Evolutionary conservation across 1,140 invertebrate species (phyloP), one percentile per base, ranked within the genome.

Genomic region (Temnothorax curvispinosus): DNA sequence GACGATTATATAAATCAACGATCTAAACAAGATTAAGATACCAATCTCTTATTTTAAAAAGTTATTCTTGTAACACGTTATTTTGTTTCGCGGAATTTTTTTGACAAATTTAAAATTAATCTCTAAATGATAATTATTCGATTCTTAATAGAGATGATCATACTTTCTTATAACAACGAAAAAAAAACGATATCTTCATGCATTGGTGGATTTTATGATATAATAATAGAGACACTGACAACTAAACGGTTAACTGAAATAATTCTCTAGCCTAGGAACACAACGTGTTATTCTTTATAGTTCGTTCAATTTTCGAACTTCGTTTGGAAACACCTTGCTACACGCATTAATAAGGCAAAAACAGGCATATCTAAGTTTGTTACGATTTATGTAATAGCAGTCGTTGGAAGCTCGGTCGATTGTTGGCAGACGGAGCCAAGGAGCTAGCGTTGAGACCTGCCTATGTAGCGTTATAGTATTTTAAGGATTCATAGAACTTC

Each of bases 401-500:
- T 35, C 67, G 44, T 74, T 74, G 41, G 78, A 35, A 56, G 78
- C 21, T 35, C 18, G 52, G 9, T 54, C 41, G 27, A 18, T 54
- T 67, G n/a, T 6, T 32, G 38, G 32, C 21, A 69, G 47, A 54
- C 78, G 64, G 4, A 67, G 21, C 3, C 76, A 38, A 27, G 35
- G 11, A 72, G 65, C 52, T 72, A 72, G 78, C 78, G 50, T 72
- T 56, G 65, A 81, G 65, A 69, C 50, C 21, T 72, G 50, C 65
- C 65, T 56, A 58, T 38, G 38, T 56, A 38, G 65, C 47, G 67
- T 82, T 82, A 82, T 32, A 72, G 80, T 82, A 72, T 74, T 69
- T 82, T 74, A 82, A 82, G 67, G 41, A 82, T 82, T 74, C 52
- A 82, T 74, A 74, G 62, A 15, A 69, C 47, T 21, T 67, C 44